Conservation (phyloP, 2,888 invertebrate genomes). For the Polyommatus icarus region DNA sequence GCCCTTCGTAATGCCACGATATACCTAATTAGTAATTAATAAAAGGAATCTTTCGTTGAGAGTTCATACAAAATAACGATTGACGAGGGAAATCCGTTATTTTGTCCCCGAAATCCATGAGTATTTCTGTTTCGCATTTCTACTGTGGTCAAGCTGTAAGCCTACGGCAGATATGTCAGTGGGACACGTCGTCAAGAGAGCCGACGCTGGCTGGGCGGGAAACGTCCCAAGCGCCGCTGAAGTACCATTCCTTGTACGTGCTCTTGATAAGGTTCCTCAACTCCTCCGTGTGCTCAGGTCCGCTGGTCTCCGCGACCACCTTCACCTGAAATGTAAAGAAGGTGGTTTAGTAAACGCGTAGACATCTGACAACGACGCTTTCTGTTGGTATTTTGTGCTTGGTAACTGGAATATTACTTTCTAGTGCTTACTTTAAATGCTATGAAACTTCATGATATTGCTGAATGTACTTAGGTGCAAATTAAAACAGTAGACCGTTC, state of each 20-base stretch:
- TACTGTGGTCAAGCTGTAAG: not conserved
- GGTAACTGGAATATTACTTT: too few species aligned
- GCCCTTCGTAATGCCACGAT: too few species aligned
- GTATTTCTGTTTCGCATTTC: not conserved
- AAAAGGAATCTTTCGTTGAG: not conserved
- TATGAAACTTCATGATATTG: too few species aligned
- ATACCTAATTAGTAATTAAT: too few species aligned
- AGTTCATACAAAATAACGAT: too few species aligned
- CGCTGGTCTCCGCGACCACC: conserved; percentile 94
- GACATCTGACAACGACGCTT: too few species aligned
- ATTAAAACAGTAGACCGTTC: too few species aligned
- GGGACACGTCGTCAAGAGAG: conserved; percentile 57
- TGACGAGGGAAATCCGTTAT: not conserved
- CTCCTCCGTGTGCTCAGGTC: conserved; percentile 85
- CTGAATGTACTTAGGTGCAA: too few species aligned
- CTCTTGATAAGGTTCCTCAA: conserved; percentile 57
- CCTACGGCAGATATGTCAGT: conserved; percentile 42
- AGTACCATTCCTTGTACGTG: conserved; percentile 83
- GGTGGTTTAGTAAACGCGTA: not conserved
- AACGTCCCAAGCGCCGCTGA: conserved; percentile 54
- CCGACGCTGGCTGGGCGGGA: conserved; percentile 50
- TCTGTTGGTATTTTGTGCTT: too few species aligned
- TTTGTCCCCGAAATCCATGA: not conserved
- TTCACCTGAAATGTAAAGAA: conserved; percentile 82
- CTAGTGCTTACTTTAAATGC: too few species aligned